Evolutionary conservation across 2,888 invertebrate genomes (phyloP), one percentile per base, ranked within the genome.

Genomic region (Eudasyphora cyanicolor): DNA sequence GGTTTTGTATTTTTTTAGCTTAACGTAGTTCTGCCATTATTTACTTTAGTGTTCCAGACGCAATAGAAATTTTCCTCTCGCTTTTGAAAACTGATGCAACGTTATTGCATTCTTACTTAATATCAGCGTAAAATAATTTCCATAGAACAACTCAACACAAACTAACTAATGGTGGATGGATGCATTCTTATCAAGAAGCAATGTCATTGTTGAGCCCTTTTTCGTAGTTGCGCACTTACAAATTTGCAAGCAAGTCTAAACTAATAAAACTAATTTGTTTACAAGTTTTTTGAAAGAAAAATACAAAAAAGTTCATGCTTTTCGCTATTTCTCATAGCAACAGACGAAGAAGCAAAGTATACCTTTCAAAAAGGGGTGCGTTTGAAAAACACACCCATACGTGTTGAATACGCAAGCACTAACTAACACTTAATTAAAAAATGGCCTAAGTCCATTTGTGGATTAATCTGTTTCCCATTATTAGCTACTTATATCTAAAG

Each of bases 221-320:
- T 45, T 45, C n/a, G 45, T 45, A n/a, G n/a, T n/a, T n/a, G n/a
- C 45, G 45, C 45, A 45, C 45, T 45, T 45, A 45, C n/a, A 45
- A n/a, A n/a, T 45, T 45, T n/a, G n/a, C 45, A n/a, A 45, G 45
- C 57, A 8, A 1, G 49, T 19, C 17, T 19, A 7, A 1, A 57
- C 57, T 27, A 57, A 57, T 27, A 27, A 21, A 57, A 27, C 14
- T 51, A 19, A 51, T 51, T 57, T 57, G 24, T 57, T 57, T 57
- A 57, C 57, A 51, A 17, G n/a, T n/a, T n/a, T n/a, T n/a, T n/a
- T n/a, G n/a, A 51, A 51, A 51, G 10, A 21, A 17, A 49, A 19
- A 54, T 24, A 3, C 27, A 57, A 24, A 54, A 24, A 57, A 27
- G n/a, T n/a, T 27, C 14, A 57, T 24, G n/a, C 8, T 38, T 4